Conservation (phyloP, 35 echinoderm and acorn worm genomes). For the Amphiura filiformis region DNA sequence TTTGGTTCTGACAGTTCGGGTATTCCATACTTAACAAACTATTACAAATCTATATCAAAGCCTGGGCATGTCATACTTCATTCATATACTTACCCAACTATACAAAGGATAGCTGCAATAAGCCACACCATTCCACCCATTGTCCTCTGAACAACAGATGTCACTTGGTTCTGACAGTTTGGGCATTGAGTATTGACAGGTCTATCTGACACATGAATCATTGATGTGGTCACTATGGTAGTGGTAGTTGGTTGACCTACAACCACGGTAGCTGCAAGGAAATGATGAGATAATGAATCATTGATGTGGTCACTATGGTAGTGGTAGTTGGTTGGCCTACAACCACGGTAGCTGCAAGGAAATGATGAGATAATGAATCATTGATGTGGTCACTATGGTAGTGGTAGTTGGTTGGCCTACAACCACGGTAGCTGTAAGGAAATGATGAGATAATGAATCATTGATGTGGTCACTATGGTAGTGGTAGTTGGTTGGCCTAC, state of each 20-base stretch:
- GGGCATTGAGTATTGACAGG: not conserved
- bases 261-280: not conserved
- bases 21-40: too few species aligned
- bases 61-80: too few species aligned
- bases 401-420: too few species aligned
- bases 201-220: not conserved
- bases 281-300: too few species aligned
- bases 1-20: not conserved
- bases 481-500: too few species aligned
- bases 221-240: not conserved
- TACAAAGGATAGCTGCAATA: not conserved
- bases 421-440: too few species aligned
- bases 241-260: not conserved
- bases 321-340: too few species aligned
- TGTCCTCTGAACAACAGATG: not conserved
- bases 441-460: too few species aligned
- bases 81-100: not conserved
- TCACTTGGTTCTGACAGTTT: not conserved
- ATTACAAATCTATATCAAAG: too few species aligned
- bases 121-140: not conserved
- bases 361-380: too few species aligned
- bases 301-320: not conserved
- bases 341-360: too few species aligned
- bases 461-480: not conserved
- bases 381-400: not conserved